Evolutionary conservation across 2,888 invertebrate genomes (phyloP).

Genomic region (Schizaphis graminum): DNA sequence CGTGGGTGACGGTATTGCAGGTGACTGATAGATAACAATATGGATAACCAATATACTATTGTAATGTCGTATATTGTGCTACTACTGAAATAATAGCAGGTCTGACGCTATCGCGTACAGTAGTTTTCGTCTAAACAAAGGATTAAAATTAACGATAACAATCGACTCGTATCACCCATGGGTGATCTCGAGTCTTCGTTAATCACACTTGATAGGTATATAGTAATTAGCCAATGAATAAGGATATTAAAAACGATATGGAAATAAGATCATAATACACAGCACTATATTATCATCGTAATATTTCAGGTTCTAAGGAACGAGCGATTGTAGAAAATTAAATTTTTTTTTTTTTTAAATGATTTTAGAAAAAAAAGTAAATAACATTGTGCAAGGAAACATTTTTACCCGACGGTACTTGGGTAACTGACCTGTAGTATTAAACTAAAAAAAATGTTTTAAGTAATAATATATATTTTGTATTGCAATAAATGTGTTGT

Average conservation of each 20-base stretch:
- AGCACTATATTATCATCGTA: neutral
- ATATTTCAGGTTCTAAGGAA: neutral
- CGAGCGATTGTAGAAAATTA: neutral
- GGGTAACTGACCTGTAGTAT: neutral
- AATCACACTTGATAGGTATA: neutral
- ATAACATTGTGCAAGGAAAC: neutral
- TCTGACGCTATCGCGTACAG: neutral
- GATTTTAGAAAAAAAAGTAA: neutral
- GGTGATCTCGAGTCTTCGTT: neutral
- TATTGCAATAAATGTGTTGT: neutral
- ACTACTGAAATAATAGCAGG: neutral
- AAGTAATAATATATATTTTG: neutral
- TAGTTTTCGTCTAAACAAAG: constrained; percentile 13
- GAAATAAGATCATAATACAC: neutral
- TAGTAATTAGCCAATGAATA: neutral
- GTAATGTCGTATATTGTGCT: neutral
- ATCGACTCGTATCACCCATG: neutral
- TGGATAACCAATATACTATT: neutral
- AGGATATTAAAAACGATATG: too few species aligned
- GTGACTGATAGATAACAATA: neutral
- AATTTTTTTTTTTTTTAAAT: too few species aligned
- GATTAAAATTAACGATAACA: neutral
- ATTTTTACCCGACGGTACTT: neutral
- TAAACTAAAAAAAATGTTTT: neutral
- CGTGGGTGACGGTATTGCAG: neutral